Evolutionary conservation across 2,113 vertebrate species (phyloP).

Genomic region (Candoia aspera): DNA sequence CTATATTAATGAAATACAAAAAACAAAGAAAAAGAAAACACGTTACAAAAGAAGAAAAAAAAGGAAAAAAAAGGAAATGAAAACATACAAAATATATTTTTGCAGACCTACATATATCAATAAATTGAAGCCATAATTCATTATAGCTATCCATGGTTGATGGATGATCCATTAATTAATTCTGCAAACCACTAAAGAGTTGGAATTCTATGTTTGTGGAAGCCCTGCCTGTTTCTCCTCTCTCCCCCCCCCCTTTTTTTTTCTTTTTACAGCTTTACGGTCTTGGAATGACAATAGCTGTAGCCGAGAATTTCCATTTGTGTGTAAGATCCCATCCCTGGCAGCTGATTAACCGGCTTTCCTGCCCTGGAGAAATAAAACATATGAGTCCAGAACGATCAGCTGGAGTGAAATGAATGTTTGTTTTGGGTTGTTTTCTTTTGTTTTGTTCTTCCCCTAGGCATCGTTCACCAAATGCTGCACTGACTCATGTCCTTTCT

Average conservation of each 20-base stretch:
- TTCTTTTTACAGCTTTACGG: conserved; percentile 70
- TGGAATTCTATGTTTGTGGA: neutral
- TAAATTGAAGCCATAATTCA: neutral
- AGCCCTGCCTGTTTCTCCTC: neutral
- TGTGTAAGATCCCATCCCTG: conserved; percentile 80
- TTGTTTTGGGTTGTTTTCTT: neutral
- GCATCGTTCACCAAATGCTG: neutral
- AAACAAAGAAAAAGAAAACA: neutral
- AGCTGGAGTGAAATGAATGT: neutral
- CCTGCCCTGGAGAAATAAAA: neutral
- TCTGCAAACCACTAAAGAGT: neutral
- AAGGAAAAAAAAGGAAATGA: neutral
- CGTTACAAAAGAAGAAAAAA: neutral
- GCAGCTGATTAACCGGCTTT: conserved; percentile 61
- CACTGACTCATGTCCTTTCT: neutral
- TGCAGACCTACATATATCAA: neutral
- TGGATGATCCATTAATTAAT: neutral
- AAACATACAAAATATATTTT: neutral
- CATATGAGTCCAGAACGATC: accelerated
- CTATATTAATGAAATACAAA: neutral
- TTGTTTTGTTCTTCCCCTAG: neutral
- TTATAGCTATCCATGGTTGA: neutral
- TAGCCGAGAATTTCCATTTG: conserved; percentile 78
- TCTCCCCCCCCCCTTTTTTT: neutral
- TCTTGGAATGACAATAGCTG: conserved; percentile 85